These are phyloP conservation scores for Amphiprion ocellaris DNA, from an alignment of 2,113 vertebrate species.

Conservation along the genomic window DNA sequence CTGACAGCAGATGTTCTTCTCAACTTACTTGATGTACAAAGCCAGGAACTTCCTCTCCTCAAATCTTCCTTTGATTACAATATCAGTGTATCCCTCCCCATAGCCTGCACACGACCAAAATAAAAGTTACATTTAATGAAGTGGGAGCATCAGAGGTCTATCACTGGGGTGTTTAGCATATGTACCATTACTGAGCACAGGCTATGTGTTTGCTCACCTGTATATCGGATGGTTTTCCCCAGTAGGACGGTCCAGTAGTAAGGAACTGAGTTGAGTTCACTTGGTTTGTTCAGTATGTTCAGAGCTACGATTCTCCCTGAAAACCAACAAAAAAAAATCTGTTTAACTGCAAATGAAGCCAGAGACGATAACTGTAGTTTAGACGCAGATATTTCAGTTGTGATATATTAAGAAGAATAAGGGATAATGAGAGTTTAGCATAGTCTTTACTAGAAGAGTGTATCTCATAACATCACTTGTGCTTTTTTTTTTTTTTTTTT, in stretches of 20 bases:
- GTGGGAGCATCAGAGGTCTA: too few relatives aligned
- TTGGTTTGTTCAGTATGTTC: constrained; percentile 85
- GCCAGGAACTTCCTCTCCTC: constrained; percentile 86
- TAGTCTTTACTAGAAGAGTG: too few relatives aligned
- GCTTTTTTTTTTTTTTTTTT: too few relatives aligned
- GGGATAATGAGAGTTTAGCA: too few relatives aligned
- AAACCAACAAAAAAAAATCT: constrained; percentile 1
- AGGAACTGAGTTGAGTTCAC: constrained; percentile 84
- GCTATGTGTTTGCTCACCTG: constrained; percentile 77
- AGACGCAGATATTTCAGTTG: too few relatives aligned
- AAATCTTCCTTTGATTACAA: constrained; percentile 85
- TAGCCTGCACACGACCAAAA: constrained; percentile 78
- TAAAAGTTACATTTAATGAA: neutral
- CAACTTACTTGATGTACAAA: constrained; percentile 90
- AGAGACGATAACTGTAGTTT: neutral
- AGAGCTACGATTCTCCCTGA: constrained; percentile 86
- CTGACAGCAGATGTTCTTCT: neutral
- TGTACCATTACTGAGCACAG: neutral
- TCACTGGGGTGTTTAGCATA: neutral
- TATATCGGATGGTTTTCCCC: constrained; percentile 86
- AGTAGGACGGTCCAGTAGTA: constrained; percentile 90
- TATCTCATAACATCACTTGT: too few relatives aligned
- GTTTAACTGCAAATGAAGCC: neutral
- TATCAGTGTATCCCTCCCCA: constrained; percentile 87
- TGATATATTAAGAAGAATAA: too few relatives aligned